These are phyloP conservation scores for Melanotaenia maccullochi DNA, from an alignment of 2,797 vertebrate species.

Conservation along the genomic window DNA sequence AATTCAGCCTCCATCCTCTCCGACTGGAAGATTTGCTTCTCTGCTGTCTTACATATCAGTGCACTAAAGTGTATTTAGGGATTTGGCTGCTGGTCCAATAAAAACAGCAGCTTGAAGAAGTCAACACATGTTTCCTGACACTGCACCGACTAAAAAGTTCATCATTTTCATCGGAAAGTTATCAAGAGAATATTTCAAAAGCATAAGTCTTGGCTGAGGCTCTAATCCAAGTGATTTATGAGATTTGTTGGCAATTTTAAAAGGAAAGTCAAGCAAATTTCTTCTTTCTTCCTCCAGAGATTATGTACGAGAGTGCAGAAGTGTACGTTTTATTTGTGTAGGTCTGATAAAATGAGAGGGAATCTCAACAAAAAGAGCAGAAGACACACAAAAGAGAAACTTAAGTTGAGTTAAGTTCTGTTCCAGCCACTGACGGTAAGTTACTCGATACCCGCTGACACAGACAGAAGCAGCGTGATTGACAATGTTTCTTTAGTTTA, in stretches of 20 bases:
- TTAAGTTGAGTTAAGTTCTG: slow-evolving; percentile 25
- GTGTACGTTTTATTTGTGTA: slow-evolving; percentile 18
- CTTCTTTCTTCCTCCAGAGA: neutral
- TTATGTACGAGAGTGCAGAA: slow-evolving; percentile 5
- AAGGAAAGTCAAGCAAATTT: slow-evolving; percentile 4
- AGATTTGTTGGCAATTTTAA: neutral
- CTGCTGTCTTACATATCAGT: neutral
- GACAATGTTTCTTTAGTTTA: slow-evolving; percentile 49
- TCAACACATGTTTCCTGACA: slow-evolving; percentile 1
- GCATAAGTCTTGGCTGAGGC: neutral
- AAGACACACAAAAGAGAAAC: neutral
- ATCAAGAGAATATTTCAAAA: neutral
- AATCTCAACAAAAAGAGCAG: slow-evolving; percentile 7
- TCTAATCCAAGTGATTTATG: neutral
- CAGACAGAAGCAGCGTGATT: slow-evolving; percentile 64
- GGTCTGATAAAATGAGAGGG: slow-evolving; percentile 4
- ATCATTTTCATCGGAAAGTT: neutral
- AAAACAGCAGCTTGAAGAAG: neutral
- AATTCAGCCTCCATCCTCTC: neutral
- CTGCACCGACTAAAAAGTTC: neutral
- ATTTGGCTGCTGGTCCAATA: neutral
- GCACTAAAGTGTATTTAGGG: neutral
- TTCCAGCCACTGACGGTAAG: slow-evolving; percentile 60
- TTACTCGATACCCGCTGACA: slow-evolving; percentile 71
- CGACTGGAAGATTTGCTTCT: neutral